phyloP scores from a whole-genome alignment of 1,140 invertebrate genomes.

The Mycetomoellerius zeteki region DNA sequence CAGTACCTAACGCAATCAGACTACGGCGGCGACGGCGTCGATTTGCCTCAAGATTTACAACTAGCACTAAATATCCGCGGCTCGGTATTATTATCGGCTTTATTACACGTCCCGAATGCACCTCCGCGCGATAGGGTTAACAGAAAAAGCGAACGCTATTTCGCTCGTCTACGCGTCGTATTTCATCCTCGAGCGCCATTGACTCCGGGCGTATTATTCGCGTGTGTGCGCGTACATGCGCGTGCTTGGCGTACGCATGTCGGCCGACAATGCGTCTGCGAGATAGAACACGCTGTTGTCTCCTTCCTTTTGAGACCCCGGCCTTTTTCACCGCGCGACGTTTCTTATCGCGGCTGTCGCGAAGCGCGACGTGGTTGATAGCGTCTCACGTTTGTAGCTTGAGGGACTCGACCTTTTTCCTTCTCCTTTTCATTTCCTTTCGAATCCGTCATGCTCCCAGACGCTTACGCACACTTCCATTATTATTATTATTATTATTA shows the following conservation, averaged over 20 bases:
- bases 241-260: constrained; percentile 27
- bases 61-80: constrained; percentile 84
- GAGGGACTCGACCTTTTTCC: constrained; percentile 29
- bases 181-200: constrained; percentile 82
- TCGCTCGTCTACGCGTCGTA: constrained; percentile 81
- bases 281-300: constrained; percentile 57
- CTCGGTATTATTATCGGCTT: constrained; percentile 84
- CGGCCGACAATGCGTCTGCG: constrained; percentile 63
- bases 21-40: constrained; percentile 78
- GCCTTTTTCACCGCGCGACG: constrained; percentile 61
- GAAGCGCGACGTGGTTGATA: constrained; percentile 49
- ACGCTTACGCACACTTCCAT: not conserved
- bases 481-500: not conserved
- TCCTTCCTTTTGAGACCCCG: constrained; percentile 59
- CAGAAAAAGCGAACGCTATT: constrained; percentile 81
- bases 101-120: constrained; percentile 77
- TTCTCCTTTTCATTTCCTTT: constrained; percentile 28
- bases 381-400: constrained; percentile 2
- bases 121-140: constrained; percentile 79
- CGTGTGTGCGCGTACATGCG: not conserved
- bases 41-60: constrained; percentile 84
- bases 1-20: constrained; percentile 79
- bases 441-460: not conserved
- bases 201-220: constrained; percentile 73
- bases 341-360: constrained; percentile 71